Base-by-base conservation (phyloP, 2,888 invertebrate genomes). In the Apantesis nais region DNA sequence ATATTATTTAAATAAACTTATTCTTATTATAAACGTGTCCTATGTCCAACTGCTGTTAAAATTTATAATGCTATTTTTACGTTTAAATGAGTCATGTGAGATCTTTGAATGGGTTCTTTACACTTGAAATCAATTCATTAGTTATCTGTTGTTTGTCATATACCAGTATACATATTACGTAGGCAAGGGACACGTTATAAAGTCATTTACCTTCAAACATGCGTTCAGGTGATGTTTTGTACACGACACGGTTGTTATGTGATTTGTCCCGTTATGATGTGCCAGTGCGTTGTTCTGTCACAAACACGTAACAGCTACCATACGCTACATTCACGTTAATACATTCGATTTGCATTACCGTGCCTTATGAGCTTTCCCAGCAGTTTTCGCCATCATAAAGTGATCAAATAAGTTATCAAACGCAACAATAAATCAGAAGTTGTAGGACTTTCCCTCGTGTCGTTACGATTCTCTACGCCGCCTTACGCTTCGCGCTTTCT, bases 1-100 rank as follows among this genome's bases (percentile, higher is more conserved):
- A 89, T 89, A 92, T 93, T 93, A 93, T 94, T 93, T 91, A 94
- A 94, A 94, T 95, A 79, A 90, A 90, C 93, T 92, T 92, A 93
- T 94, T 94, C 86, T 88, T 92, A 94, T 92, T 93, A 91, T 89
- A 81, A 85, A 85, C 91, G 90, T 91, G 93, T 90, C 85, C 83
- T 88, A 83, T 84, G 89, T 83, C 84, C 89, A 87, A 90, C 88
- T 90, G 90, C 89, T 91, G 89, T 85, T 92, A 89, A 93, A 92
- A 92, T 92, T 90, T 92, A 90, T 88, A 90, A 90, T 91, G 90
- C 92, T 93, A 93, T 94, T 93, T 93, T 93, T 92, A 92, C 87
- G 88, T 88, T 83, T 85, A 88, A 90, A 91, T 94, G 94, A 94
- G 80, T 93, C 93, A 93, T 89, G 87, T 89, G 88, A 85, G 87